Percentiles rank a stretch among this genome's conserved stretches.
phyloP scores from a whole-genome alignment of 1,140 invertebrate genomes.

The Patella vulgata region DNA sequence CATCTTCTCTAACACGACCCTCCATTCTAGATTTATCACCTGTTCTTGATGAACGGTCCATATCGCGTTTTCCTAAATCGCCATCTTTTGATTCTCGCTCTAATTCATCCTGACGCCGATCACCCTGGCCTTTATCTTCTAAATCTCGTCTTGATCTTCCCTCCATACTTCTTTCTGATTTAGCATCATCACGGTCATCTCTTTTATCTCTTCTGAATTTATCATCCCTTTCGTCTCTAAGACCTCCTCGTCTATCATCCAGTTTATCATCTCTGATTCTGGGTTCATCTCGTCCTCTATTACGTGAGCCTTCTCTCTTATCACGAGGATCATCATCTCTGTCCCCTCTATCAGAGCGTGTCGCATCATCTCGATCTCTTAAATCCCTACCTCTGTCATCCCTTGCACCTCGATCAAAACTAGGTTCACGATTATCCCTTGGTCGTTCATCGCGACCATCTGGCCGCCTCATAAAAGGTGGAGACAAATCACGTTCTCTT shows the following conservation, averaged over 20 bases:
- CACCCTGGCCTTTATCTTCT: slow-evolving; percentile 1
- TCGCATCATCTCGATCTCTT: background rate
- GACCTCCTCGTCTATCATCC: background rate
- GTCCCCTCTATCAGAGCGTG: background rate
- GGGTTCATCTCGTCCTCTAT: slow-evolving; percentile 5
- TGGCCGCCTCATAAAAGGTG: background rate
- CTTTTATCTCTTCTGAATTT: slow-evolving; percentile 3
- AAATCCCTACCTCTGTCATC: slow-evolving; percentile 3
- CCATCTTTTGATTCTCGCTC: background rate
- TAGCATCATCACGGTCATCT: background rate
- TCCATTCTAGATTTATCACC: background rate
- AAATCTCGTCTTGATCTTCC: slow-evolving; percentile 1
- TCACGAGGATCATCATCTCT: background rate
- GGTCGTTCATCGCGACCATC: slow-evolving; percentile 1
- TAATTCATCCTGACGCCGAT: slow-evolving; percentile 1
- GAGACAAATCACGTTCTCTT: background rate
- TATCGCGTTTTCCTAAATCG: background rate
- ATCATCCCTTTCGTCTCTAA: slow-evolving; percentile 7
- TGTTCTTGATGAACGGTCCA: background rate
- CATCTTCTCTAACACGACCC: background rate
- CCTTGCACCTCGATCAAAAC: background rate
- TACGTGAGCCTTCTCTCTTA: background rate
- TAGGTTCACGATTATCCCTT: background rate
- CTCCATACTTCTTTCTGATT: slow-evolving; percentile 6
- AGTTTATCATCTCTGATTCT: slow-evolving; percentile 1